Evolutionary conservation across 2,888 invertebrate genomes (phyloP).

Genomic region (Caenorhabditis becei): DNA sequence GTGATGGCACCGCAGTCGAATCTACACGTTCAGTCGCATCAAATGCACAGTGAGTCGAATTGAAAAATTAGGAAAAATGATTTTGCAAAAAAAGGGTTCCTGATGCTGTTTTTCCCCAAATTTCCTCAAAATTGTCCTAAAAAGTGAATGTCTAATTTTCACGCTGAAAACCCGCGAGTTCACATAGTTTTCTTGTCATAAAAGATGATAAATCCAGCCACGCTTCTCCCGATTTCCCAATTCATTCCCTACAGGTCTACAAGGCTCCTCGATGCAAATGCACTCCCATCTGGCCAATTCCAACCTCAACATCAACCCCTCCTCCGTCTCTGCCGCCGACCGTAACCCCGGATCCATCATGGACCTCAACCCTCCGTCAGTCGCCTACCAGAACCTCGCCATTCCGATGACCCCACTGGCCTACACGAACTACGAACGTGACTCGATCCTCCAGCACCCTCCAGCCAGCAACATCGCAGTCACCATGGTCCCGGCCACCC

Average conservation of each 20-base stretch:
- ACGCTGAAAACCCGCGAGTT: no score
- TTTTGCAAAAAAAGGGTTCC: no score
- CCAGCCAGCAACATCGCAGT: conserved; percentile 60
- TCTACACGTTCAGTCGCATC: conserved; percentile 43
- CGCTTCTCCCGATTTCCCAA: no score
- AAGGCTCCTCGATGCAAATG: conserved; percentile 60
- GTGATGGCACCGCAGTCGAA: conserved; percentile 58
- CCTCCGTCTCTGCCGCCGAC: conserved; percentile 61
- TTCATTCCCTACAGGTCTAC: conserved; percentile 49
- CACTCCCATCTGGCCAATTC: conserved; percentile 55
- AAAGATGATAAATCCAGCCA: no score
- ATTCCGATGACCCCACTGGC: conserved; percentile 81
- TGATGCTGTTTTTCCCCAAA: no score
- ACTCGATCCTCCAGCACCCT: conserved; percentile 27
- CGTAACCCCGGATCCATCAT: conserved; percentile 62
- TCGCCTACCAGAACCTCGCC: conserved; percentile 61
- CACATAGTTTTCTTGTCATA: no score
- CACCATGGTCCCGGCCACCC: conserved; percentile 71
- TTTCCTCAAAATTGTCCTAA: no score
- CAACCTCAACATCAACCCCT: conserved; percentile 72
- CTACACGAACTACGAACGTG: conserved; percentile 50
- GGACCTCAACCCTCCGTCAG: conserved; percentile 64
- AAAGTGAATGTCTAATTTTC: no score
- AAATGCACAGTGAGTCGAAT: conserved; percentile 53
- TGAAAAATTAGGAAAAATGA: background rate